phyloP scores from a whole-genome alignment of 2,888 invertebrate genomes.

The Polydrusus tereticollis region DNA sequence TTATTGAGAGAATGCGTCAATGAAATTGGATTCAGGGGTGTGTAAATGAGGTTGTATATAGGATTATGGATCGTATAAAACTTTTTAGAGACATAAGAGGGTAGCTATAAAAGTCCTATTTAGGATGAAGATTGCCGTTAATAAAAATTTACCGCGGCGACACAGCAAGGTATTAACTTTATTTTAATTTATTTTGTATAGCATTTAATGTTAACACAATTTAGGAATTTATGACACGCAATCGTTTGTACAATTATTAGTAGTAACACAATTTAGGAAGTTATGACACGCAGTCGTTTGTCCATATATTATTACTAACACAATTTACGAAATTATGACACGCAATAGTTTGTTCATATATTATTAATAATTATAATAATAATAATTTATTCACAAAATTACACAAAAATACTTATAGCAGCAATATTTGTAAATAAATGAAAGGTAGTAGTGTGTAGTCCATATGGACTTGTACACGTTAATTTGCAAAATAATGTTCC shows the following conservation, averaged over 20 bases:
- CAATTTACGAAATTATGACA: not conserved
- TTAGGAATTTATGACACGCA: not conserved
- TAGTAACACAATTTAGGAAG: not conserved
- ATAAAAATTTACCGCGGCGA: constrained; percentile 6
- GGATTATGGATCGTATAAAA: constrained; percentile 37
- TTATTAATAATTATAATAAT: too few relatives aligned
- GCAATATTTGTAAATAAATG: too few relatives aligned
- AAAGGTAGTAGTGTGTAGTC: too few relatives aligned
- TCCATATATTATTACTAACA: too few relatives aligned
- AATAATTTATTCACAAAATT: too few relatives aligned
- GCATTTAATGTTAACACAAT: not conserved
- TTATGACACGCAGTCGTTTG: not conserved
- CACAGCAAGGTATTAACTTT: not conserved
- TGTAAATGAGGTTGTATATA: constrained; percentile 46
- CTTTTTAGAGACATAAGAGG: constrained; percentile 32
- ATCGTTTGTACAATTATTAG: too few relatives aligned
- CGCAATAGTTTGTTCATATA: too few relatives aligned
- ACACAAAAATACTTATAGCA: too few relatives aligned
- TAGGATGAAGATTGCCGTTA: constrained; percentile 8
- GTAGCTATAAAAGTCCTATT: constrained; percentile 20
- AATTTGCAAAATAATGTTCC: too few relatives aligned
- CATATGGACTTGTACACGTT: too few relatives aligned
- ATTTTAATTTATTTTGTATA: not conserved
- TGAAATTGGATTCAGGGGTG: constrained; percentile 37
- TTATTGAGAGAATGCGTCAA: constrained; percentile 32